Evolutionary conservation across 2,113 vertebrate species (phyloP).

Genomic region (Chlorocebus sabaeus): DNA sequence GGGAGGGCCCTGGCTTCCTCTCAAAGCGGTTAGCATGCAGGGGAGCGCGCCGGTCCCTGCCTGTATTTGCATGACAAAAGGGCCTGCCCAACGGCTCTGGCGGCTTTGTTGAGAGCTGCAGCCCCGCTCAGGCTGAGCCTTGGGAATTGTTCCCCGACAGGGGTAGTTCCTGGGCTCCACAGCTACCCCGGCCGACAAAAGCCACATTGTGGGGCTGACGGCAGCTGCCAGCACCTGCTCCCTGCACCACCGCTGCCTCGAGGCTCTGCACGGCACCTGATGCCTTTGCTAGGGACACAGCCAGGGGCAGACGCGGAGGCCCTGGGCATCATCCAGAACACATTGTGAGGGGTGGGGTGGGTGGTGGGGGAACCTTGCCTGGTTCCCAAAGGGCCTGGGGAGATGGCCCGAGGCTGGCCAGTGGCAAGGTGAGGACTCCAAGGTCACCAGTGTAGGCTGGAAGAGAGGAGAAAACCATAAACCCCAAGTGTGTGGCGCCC

Average conservation of each 20-base stretch:
- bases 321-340: neutral
- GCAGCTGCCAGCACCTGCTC: constrained; percentile 70
- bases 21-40: neutral
- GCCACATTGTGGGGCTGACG: constrained; percentile 2
- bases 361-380: neutral
- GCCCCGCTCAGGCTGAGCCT: neutral
- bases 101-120: constrained; percentile 45
- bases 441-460: neutral
- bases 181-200: constrained; percentile 54
- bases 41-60: fast-evolving
- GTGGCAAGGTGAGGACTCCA: neutral
- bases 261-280: fast-evolving
- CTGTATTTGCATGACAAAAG: constrained; percentile 69
- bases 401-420: neutral
- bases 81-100: neutral
- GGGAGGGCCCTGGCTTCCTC: neutral
- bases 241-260: neutral
- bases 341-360: no score
- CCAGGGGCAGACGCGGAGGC: neutral
- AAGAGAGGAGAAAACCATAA: neutral
- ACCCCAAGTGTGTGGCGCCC: fast-evolving
- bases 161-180: constrained; percentile 15
- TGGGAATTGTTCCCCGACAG: constrained; percentile 4
- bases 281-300: neutral
- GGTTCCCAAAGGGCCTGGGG: neutral